Percentiles rank a stretch among this genome's conserved stretches.
phyloP scores from a whole-genome alignment of 1,140 invertebrate species.

The Sinella curviseta region DNA sequence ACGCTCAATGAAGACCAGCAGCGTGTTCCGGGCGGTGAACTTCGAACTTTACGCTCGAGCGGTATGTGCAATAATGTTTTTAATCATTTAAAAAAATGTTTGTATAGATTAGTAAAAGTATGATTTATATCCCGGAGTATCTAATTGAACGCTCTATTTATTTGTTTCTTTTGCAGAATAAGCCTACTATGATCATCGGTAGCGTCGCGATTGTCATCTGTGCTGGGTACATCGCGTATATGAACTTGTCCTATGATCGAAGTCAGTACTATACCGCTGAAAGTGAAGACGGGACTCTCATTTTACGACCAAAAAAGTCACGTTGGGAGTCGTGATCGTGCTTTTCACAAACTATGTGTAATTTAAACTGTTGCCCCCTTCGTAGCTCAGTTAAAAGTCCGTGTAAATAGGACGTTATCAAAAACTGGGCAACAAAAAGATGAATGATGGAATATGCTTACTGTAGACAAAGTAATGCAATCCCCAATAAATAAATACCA shows the following conservation, averaged over 20 bases:
- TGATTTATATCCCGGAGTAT: too few species aligned
- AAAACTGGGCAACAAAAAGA: too few species aligned
- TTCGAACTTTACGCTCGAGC: slow-evolving; percentile 81
- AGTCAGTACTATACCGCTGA: slow-evolving; percentile 77
- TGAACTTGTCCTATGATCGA: slow-evolving; percentile 71
- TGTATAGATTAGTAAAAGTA: background rate
- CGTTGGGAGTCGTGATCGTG: slow-evolving; percentile 65
- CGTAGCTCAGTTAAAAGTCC: too few species aligned
- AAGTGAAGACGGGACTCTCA: slow-evolving; percentile 69
- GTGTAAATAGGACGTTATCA: too few species aligned
- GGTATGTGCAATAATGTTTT: slow-evolving; percentile 63
- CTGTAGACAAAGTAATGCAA: too few species aligned
- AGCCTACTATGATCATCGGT: slow-evolving; percentile 74
- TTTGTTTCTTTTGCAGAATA: slow-evolving; percentile 67
- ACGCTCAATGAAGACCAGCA: slow-evolving; percentile 68
- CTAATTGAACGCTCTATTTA: background rate
- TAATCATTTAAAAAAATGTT: background rate
- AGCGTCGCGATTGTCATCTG: slow-evolving; percentile 64
- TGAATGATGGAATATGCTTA: too few species aligned
- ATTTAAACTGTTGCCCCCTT: too few species aligned
- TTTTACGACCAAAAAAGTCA: slow-evolving; percentile 72
- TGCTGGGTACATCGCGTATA: slow-evolving; percentile 73
- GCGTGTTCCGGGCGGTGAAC: slow-evolving; percentile 72
- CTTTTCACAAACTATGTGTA: background rate
- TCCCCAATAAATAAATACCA: too few species aligned